A percentile compares a stretch with the other conserved stretches of the same genome.
Conservation (phyloP, 2,888 invertebrate species). For the Oscheius sp. region DNA sequence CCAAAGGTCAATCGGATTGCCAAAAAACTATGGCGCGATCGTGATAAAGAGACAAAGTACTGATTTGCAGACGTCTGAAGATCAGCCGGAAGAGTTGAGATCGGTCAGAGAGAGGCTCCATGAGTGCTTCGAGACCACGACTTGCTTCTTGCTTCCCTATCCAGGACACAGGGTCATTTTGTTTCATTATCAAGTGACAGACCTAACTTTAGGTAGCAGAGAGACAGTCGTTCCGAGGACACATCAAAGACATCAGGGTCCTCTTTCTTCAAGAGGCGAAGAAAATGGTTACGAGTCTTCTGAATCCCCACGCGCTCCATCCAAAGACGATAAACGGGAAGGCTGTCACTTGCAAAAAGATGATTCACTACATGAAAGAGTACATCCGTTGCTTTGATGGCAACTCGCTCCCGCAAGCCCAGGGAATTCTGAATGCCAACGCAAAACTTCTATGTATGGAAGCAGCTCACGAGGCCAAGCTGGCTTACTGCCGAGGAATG, state of each 20-base stretch:
- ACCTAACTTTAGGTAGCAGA: conserved; percentile 63
- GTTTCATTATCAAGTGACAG: background rate
- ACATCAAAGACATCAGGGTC: conserved; percentile 69
- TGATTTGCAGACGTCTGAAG: conserved; percentile 39
- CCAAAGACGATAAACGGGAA: conserved; percentile 69
- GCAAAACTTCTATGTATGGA: conserved; percentile 66
- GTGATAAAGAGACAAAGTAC: background rate
- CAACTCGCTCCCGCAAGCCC: conserved; percentile 62
- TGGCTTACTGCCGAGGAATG: conserved; percentile 68
- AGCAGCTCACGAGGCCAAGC: conserved; percentile 68
- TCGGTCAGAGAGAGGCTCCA: conserved; percentile 57
- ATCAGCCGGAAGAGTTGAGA: conserved; percentile 57
- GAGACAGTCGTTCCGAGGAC: conserved; percentile 65
- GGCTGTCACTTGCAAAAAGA: conserved; percentile 67
- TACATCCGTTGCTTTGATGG: conserved; percentile 67
- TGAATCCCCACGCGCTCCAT: conserved; percentile 61
- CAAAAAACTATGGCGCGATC: background rate
- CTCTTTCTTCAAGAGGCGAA: conserved; percentile 69
- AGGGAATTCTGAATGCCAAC: conserved; percentile 68
- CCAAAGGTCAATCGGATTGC: background rate
- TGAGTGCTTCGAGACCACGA: conserved; percentile 65
- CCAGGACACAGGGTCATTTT: conserved; percentile 60
- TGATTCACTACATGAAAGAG: conserved; percentile 70
- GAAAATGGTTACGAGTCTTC: conserved; percentile 64
- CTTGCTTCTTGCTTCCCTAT: conserved; percentile 68